Evolutionary conservation across 2,888 invertebrate genomes (phyloP), one percentile per base, ranked within the genome.

Genomic region (Microctonus hyperodae): DNA sequence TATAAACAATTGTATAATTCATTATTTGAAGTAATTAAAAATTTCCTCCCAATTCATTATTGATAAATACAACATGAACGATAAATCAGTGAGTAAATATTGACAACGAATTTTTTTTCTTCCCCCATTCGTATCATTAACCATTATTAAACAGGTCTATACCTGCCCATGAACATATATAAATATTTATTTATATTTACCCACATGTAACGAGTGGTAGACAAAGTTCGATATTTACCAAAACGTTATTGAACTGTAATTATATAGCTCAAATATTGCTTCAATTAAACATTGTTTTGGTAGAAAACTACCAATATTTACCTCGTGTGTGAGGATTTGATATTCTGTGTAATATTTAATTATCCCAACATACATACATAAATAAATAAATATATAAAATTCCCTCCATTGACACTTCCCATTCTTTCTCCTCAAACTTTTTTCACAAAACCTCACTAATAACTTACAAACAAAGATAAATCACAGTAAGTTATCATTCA

Each of bases 201-300:
- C 31, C 33, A 48, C 53, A 62, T 31, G 16, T 62, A 62, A 53
- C 33, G 62, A 62, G 53, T 61, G 50, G 48, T 33, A 20, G 5
- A 16, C 62, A 37, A 53, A 53, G 62, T 53, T 62, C 53, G 22
- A 35, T 65, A 55, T 60, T 67, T 16, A 35, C 48, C 56, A 70
- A 61, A 56, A 50, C 58, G 70, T 70, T 79, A 80, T 79, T 79
- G 75, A 78, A 79, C 74, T 72, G 69, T 79, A 81, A 81, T 81
- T 79, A 79, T 76, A 72, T 74, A 73, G 73, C 72, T 74, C 75
- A 76, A 79, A 79, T 79, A 79, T 78, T 76, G 73, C 71, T 79
- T 75, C 76, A 78, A 79, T 79, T 78, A 78, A 74, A 75, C 73
- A 74, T 73, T 69, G 72, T 48, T 22, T 64, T 68, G 71, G 68